Conservation (phyloP, 2,113 vertebrate species). For the Dicerorhinus sumatrensis region DNA sequence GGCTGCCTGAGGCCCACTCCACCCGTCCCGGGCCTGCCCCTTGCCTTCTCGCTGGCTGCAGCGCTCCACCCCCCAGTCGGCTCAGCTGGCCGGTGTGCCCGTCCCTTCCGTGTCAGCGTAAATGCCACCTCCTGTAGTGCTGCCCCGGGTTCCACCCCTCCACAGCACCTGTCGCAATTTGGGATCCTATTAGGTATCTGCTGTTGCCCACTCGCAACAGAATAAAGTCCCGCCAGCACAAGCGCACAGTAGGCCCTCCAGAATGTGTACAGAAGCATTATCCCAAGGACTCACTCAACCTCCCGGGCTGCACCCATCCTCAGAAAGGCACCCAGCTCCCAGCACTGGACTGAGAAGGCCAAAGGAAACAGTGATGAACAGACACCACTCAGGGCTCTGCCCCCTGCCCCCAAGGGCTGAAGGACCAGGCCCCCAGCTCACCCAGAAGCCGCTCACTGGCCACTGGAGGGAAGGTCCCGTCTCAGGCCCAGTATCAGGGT, state of each 20-base stretch:
- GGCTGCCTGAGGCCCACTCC: neutral
- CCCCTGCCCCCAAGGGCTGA: neutral
- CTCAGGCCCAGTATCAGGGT: neutral
- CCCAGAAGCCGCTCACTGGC: too few species aligned
- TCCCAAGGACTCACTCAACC: neutral
- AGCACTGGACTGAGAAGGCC: neutral
- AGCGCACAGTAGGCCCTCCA: neutral
- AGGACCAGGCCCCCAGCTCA: neutral
- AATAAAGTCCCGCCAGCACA: neutral
- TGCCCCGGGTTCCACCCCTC: accelerated
- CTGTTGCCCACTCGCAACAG: neutral
- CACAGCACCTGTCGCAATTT: neutral
- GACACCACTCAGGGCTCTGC: neutral
- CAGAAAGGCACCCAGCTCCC: neutral
- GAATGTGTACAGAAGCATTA: accelerated
- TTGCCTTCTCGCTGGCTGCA: too few species aligned
- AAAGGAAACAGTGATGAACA: neutral
- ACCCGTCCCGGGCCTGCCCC: neutral
- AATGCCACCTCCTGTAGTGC: neutral
- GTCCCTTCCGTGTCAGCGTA: accelerated
- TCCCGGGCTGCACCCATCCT: neutral
- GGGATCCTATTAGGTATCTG: accelerated
- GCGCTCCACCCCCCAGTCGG: neutral
- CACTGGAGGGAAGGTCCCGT: neutral
- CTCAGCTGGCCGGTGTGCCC: neutral